Base-by-base conservation (phyloP, 35 echinoderm and acorn worm genomes). In the Heliocidaris erythrogramma region DNA sequence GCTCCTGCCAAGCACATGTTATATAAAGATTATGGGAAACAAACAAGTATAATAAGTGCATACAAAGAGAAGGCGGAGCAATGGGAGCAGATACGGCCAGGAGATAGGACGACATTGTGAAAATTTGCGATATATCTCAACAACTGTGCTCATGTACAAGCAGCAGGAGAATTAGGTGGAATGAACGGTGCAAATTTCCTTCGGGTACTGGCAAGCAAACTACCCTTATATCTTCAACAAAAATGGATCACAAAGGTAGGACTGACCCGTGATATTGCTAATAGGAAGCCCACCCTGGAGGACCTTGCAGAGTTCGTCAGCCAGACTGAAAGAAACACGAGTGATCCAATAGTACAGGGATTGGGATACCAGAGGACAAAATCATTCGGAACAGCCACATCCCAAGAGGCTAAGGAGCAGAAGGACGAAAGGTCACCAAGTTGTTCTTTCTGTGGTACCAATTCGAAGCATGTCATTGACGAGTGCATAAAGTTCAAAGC, bases 41-140 rank as follows among this genome's bases (percentile, higher is more conserved):
- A 94, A 8, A 32, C 49, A 50, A 94, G 65, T 2, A 91, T 96
- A 9, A 92, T 94, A 12, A 92, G 59, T 32, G 96, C 96, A 27
- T 94, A 94, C 32, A 31, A 85, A 59, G 49, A 96, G 14, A 98
- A 94, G 85, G 92, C 95, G 18, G 42, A 49, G 2, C 89, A 49
- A 13, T 96, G 97, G 96, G 91, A 85, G 30, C 31, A 49, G 14
- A 91, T 96, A 13, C 47, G 65, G 27, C 3, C 88, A 13, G 94
- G 89, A 42, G 93, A 94, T 90, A 92, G 61, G 6, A 31, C 85
- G 30, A 94, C 56, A 24, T 29, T 98, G 48, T 18, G 94, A 90
- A 94, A 89, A 49, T 95, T 95, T 86, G 24, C 97, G 0, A 94
- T 96, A 47, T 95, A 94, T 60, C 49, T 98, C n/a, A 91, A 50